A percentile compares a stretch with the other conserved stretches of the same genome.
phyloP scores from a whole-genome alignment of 2,797 vertebrate species.

The Manis crassicaudata region DNA sequence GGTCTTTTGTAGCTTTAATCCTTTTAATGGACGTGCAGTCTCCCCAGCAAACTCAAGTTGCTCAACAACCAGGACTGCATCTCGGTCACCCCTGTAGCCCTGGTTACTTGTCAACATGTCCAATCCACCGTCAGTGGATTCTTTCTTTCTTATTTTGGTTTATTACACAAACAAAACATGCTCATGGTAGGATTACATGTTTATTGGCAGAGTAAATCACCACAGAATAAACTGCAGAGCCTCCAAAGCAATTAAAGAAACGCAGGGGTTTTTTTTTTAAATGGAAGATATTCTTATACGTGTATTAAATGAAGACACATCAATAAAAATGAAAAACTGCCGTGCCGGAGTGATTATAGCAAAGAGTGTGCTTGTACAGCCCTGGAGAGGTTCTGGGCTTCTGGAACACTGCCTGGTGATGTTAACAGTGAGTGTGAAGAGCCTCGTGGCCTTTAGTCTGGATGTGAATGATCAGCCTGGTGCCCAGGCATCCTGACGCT shows the following conservation, averaged over 20 bases:
- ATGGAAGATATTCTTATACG: not conserved
- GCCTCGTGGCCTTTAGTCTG: not conserved
- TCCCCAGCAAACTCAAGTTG: not conserved
- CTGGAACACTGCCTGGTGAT: not conserved
- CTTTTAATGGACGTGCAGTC: not conserved
- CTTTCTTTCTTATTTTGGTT: not conserved
- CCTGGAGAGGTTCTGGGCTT: too few species aligned
- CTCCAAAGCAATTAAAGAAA: slow-evolving; percentile 65
- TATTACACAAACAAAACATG: slow-evolving; percentile 53
- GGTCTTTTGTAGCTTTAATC: not conserved
- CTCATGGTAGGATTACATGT: not conserved
- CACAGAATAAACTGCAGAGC: not conserved
- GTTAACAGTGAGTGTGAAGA: not conserved
- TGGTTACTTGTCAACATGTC: not conserved
- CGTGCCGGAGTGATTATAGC: not conserved
- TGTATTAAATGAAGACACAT: slow-evolving; percentile 53
- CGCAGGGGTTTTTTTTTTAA: not conserved
- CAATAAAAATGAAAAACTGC: slow-evolving; percentile 55
- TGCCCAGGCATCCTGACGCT: accelerated
- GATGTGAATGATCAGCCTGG: not conserved
- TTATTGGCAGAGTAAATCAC: slow-evolving; percentile 65
- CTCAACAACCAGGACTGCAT: accelerated
- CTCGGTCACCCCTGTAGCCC: too few species aligned
- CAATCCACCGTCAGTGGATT: not conserved
- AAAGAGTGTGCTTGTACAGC: not conserved